Base-by-base conservation (phyloP, 2,888 invertebrate species). In the Sinopyrophorus schimmeli region DNA sequence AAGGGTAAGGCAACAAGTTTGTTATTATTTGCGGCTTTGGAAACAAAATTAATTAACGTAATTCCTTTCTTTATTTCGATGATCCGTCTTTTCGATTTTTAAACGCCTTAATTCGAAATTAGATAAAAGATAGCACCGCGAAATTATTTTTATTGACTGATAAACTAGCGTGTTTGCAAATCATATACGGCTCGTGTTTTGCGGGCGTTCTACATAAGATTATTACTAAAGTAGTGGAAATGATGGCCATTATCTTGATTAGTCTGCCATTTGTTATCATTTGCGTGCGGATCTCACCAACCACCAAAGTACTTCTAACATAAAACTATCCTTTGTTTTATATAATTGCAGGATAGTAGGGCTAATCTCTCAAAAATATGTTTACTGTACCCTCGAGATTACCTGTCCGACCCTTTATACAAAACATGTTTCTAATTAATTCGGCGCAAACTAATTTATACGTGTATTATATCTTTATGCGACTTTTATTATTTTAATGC, bases 231-330 rank as follows among this genome's bases (percentile, higher is more conserved):
- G 41, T 41, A 42, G 54, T 53, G 46, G 46, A 58, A 54, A 52
- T 55, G 54, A 55, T 56, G 47, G 53, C 54, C 55, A 58, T 58
- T 58, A 58, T 58, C 55, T 58, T 52, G 58, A 58, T 58, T 55
- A 54, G 52, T 54, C 49, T 40, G 50, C 50, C 55, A 56, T 58
- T 58, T 55, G 46, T 46, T 51, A 46, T 47, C 42, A 47, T 51
- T 51, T 51, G 52, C 52, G 47, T 52, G 47, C 32, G 35, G 41
- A 47, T 47, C 41, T 39, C 40, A 4, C 12, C 20, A 28, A 28
- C 42, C 47, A 14, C 40, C 20, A 35, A 3, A 50, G 49, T 37
- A 44, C 43, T 44, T 50, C 41, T 48, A 35, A 28, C 27, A 28
- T 30, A 24, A 28, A 50, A 50, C 44, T 44, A 50, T 46, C 46